Percentiles rank a stretch among this genome's conserved stretches.
These are phyloP conservation scores for Acrocephalus kingi DNA, from an alignment of 2,113 vertebrate genomes.

Conservation along the genomic window DNA sequence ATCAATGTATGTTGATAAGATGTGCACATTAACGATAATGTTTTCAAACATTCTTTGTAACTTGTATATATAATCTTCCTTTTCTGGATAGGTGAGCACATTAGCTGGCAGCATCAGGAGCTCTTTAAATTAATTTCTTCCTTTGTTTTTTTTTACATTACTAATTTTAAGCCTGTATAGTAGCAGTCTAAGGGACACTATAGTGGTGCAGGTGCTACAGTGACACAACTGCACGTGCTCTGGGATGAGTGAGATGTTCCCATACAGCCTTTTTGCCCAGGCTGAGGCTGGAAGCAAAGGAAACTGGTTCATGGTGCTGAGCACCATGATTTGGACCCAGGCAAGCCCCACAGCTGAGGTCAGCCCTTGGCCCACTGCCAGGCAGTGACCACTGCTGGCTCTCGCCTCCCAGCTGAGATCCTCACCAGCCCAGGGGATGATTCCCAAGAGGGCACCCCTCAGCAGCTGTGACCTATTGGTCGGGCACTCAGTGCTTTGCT, in stretches of 20 bases:
- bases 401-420: neutral
- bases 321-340: neutral
- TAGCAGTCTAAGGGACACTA: neutral
- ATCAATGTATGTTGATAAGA: conserved; percentile 70
- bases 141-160: neutral
- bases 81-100: neutral
- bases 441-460: rapidly evolving
- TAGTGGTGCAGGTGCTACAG: rapidly evolving
- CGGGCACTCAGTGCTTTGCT: neutral
- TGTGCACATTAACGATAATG: conserved; percentile 61
- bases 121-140: conserved; percentile 4
- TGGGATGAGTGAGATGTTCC: neutral
- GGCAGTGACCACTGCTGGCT: neutral
- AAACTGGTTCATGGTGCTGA: neutral
- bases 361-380: neutral
- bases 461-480: neutral
- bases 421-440: neutral
- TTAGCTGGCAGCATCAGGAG: neutral
- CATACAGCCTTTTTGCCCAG: neutral
- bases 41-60: conserved; percentile 58
- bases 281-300: neutral
- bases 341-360: neutral
- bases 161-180: neutral
- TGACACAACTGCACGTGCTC: rapidly evolving
- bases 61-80: conserved; percentile 17